Conservation (phyloP, 2,797 vertebrate genomes). For the Crenichthys baileyi region DNA sequence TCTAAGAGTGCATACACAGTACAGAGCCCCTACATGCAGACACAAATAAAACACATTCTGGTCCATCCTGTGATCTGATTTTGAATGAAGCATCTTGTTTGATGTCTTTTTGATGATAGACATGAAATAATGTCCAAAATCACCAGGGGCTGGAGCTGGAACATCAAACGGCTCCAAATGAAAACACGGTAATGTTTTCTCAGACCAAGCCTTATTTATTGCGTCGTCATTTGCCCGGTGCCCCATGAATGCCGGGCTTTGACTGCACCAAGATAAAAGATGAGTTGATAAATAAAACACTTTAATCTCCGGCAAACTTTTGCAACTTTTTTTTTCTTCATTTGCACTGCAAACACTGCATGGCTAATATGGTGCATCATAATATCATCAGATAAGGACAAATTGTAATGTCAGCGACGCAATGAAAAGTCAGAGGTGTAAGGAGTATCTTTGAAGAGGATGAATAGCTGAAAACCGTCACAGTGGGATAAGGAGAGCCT, state of each 20-base stretch:
- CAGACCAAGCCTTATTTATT: slow-evolving; percentile 63
- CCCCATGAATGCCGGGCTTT: slow-evolving; percentile 58
- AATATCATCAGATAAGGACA: slow-evolving; percentile 53
- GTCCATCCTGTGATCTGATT: slow-evolving; percentile 67
- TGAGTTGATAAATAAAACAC: slow-evolving; percentile 67
- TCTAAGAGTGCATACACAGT: slow-evolving; percentile 12
- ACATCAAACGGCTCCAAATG: slow-evolving; percentile 78
- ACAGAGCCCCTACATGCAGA: slow-evolving; percentile 9
- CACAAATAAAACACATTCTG: slow-evolving; percentile 30
- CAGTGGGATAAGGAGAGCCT: slow-evolving; percentile 39
- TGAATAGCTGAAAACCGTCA: slow-evolving; percentile 46
- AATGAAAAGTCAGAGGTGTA: slow-evolving; percentile 51
- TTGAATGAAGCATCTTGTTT: slow-evolving; percentile 73
- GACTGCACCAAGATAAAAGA: slow-evolving; percentile 65
- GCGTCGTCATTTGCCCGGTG: slow-evolving; percentile 68
- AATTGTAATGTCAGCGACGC: slow-evolving; percentile 49
- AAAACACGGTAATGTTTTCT: slow-evolving; percentile 74
- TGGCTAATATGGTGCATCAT: slow-evolving; percentile 49
- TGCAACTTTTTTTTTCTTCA: slow-evolving; percentile 53
- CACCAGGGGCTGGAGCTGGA: slow-evolving; percentile 68
- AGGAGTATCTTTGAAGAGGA: slow-evolving; percentile 49
- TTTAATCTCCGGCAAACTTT: slow-evolving; percentile 72
- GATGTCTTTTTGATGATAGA: slow-evolving; percentile 84
- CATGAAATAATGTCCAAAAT: slow-evolving; percentile 82
- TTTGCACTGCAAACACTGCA: slow-evolving; percentile 59